Evolutionary conservation across 2,113 vertebrate species (phyloP).

Genomic region (Nannospalax galili): DNA sequence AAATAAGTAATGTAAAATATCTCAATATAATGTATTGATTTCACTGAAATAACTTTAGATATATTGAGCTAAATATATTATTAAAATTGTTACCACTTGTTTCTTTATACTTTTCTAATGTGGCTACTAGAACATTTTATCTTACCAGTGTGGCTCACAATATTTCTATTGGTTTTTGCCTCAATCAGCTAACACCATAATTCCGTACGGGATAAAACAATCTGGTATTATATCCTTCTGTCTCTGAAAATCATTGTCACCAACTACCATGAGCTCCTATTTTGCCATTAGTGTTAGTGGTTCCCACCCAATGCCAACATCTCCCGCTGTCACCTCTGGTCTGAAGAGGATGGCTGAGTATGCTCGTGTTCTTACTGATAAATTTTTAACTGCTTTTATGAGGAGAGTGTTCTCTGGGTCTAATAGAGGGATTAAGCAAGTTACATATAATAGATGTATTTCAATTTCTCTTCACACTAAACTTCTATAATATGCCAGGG

Average conservation of each 20-base stretch:
- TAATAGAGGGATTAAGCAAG: not conserved
- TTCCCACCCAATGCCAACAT: not conserved
- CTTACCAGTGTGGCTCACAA: not conserved
- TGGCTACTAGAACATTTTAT: conserved; percentile 22
- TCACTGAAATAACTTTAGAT: not conserved
- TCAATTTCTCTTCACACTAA: conserved; percentile 9
- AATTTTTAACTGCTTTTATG: conserved; percentile 6
- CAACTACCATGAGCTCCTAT: not conserved
- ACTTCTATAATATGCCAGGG: not conserved
- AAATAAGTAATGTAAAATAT: not conserved
- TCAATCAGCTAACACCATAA: not conserved
- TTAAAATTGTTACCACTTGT: not conserved
- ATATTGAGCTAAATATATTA: not conserved
- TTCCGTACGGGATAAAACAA: not conserved
- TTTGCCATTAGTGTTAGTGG: not conserved
- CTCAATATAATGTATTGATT: not conserved
- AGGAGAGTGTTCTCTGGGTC: not conserved
- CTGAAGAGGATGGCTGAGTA: not conserved
- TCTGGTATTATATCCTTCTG: not conserved
- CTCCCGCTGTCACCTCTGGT: not conserved
- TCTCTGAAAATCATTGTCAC: not conserved
- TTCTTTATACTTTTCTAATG: not conserved
- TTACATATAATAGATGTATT: not conserved
- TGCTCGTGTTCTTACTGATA: not conserved
- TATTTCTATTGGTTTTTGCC: not conserved